phyloP scores from a whole-genome alignment of 2,113 vertebrate genomes.

The Clarias gariepinus region DNA sequence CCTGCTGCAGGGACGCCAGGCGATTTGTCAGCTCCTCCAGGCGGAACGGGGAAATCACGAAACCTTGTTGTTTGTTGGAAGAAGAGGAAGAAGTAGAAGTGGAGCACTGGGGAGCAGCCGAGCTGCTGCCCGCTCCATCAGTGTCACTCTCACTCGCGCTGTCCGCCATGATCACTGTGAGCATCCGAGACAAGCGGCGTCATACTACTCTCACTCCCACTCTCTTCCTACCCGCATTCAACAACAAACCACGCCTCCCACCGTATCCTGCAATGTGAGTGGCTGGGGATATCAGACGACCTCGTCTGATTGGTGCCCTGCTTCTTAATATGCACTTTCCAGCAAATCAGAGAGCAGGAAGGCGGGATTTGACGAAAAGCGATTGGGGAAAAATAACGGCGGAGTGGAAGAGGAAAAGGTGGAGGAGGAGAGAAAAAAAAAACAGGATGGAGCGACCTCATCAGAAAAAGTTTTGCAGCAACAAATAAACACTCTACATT shows the following conservation, averaged over 20 bases:
- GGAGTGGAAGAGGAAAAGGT: background rate
- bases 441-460: background rate
- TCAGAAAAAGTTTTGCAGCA: background rate
- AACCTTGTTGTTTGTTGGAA: conserved; percentile 57
- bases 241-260: background rate
- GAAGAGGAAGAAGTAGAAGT: conserved; percentile 51
- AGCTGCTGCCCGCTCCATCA: conserved; percentile 70
- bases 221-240: background rate
- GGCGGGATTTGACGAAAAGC: background rate
- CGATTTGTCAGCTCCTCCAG: conserved; percentile 83
- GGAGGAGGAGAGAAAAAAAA: background rate
- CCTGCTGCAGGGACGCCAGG: conserved; percentile 83
- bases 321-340: background rate
- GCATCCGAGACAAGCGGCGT: conserved; percentile 6
- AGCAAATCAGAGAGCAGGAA: background rate
- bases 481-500: too few relatives aligned
- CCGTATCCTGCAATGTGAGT: background rate
- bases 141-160: conserved; percentile 83
- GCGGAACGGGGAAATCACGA: conserved; percentile 81
- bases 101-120: conserved; percentile 58
- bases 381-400: background rate
- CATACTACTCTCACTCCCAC: background rate
- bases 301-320: background rate
- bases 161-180: conserved; percentile 74
- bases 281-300: background rate